Base-by-base conservation (phyloP, 1,140 invertebrate genomes). In the Monochamus saltuarius region DNA sequence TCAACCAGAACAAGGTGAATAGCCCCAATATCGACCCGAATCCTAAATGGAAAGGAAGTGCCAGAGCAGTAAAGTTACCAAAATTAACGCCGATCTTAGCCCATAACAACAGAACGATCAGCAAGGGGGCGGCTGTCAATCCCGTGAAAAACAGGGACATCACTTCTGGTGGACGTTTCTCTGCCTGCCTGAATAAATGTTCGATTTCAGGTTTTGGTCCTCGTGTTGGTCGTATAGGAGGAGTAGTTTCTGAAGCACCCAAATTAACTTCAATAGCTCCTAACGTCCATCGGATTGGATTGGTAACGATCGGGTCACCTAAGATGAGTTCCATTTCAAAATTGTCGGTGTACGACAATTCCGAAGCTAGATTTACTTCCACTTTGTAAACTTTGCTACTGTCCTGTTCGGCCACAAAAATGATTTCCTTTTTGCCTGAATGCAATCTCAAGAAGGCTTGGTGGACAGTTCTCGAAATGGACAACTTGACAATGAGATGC, bases 331-430 rank as follows among this genome's bases (percentile, higher is more conserved):
- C 88, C 42, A 98, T 77, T 58, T 86, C 82, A 78, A 97, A 97
- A 29, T 82, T 75, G 42, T 94, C 95, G 56, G 89, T 92, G 14
- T 85, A 75, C 37, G 82, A 83, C 71, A 99, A 91, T 69, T 94
- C 92, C 69, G 89, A 87, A n/a, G 86, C 87, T 68, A 76, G 59
- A 59, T 74, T 73, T 83, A 97, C 82, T 73, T 97, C 94, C 66
- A 98, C 90, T 79, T 92, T 94, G 72, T 98, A 96, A n/a, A 87
- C 81, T 66, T 89, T 86, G 61, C 81, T 80, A 46, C 83, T 81
- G 73, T 97, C 95, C n/a, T 88, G 84, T 75, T 98, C 95, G 11
- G 94, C 92, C 22, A 98, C 89, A 75, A 95, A 98, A 67, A 97
- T 88, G 34, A 96, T 90, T 81, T 98, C 95, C 63, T 88, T 84